Conservation (phyloP, 2,888 invertebrate genomes). For the Cataglyphis albicans region DNA sequence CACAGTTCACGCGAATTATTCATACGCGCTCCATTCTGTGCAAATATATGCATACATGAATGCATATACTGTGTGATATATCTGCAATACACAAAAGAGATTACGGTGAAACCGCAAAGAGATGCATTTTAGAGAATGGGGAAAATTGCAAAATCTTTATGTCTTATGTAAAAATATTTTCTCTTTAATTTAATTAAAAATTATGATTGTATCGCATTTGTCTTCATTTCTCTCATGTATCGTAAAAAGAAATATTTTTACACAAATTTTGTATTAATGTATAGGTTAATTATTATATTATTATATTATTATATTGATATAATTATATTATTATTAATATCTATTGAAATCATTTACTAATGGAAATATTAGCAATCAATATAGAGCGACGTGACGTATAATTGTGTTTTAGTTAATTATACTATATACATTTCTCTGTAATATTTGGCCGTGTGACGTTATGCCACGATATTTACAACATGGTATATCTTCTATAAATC, state of each 20-base stretch:
- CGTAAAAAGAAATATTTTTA: slow-evolving; percentile 1
- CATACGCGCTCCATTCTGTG: not conserved
- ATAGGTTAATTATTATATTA: not conserved
- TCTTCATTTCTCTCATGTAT: not conserved
- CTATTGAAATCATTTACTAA: not conserved
- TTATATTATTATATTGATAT: not conserved
- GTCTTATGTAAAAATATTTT: not conserved
- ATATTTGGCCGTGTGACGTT: not conserved
- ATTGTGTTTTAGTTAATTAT: slow-evolving; percentile 18
- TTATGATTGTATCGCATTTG: not conserved
- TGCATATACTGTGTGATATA: not conserved
- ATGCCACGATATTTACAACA: slow-evolving; percentile 24
- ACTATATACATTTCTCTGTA: not conserved
- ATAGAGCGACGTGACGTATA: not conserved
- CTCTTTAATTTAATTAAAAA: not conserved
- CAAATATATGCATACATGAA: not conserved
- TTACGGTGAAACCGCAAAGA: not conserved
- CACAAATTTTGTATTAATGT: not conserved
- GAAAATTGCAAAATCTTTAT: not conserved
- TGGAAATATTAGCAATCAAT: not conserved
- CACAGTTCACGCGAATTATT: slow-evolving; percentile 39
- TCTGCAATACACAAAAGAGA: not conserved
- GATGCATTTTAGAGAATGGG: not conserved
- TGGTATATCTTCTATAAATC: slow-evolving; percentile 24
- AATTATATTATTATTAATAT: not conserved